Percentiles rank a stretch among this genome's conserved stretches.
These are phyloP conservation scores for Myotis yumanensis DNA, from an alignment of 2,113 vertebrate species.

Conservation along the genomic window DNA sequence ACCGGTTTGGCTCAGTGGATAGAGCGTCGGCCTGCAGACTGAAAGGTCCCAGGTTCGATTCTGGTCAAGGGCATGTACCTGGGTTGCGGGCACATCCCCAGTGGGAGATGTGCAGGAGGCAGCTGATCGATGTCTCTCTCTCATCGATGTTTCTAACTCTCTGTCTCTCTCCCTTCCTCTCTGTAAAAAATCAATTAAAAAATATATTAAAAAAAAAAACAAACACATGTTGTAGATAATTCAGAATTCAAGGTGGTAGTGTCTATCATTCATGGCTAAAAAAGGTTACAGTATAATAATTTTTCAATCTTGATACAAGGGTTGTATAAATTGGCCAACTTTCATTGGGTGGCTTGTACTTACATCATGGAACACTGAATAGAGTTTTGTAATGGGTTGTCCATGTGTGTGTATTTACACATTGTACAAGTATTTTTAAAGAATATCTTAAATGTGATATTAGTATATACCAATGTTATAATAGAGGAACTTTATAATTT, in stretches of 20 bases:
- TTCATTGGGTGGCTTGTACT: neutral
- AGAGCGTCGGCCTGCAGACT: too few species aligned
- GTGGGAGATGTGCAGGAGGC: too few species aligned
- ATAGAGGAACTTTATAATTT: neutral
- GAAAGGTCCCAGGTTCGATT: too few species aligned
- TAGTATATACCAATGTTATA: slow-evolving; percentile 6
- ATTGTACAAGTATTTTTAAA: neutral
- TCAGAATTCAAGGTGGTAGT: neutral
- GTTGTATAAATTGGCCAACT: neutral
- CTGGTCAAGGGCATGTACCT: too few species aligned
- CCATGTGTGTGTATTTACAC: neutral
- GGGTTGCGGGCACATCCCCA: too few species aligned
- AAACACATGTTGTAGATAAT: neutral
- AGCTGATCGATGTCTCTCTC: too few species aligned
- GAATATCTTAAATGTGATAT: neutral
- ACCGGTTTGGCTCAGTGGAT: too few species aligned
- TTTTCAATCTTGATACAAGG: neutral
- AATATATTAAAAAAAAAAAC: too few species aligned
- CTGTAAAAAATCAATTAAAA: too few species aligned
- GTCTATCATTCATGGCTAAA: neutral
- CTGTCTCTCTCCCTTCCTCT: too few species aligned
- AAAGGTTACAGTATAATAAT: neutral
- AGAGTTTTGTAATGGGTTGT: neutral
- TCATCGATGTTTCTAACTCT: too few species aligned
- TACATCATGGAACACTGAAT: neutral